Conservation (phyloP, 2,888 invertebrate genomes). For the Arenicola marina region DNA sequence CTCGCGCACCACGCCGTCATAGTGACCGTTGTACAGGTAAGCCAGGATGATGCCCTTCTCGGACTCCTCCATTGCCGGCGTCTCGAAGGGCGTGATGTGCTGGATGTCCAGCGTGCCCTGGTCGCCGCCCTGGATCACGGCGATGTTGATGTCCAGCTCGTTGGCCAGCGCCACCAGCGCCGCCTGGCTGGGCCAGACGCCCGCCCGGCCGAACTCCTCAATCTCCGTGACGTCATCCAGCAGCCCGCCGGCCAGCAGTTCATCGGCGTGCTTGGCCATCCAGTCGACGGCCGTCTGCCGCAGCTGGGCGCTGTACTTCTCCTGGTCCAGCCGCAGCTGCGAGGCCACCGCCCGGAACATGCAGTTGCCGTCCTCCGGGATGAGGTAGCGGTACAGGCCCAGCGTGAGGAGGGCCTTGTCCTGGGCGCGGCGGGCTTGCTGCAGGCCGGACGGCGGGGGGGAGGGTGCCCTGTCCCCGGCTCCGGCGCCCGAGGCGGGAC, state of each 20-base stretch:
- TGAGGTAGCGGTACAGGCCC: constrained; percentile 21
- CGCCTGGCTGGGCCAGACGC: constrained; percentile 25
- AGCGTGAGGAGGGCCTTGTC: constrained; percentile 18
- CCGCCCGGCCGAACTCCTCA: constrained; percentile 10
- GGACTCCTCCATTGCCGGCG: not conserved
- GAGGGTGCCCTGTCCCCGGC: too few species aligned
- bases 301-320: constrained; percentile 14
- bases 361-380: constrained; percentile 29
- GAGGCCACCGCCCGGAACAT: constrained; percentile 24
- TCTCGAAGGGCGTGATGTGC: constrained; percentile 24
- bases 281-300: constrained; percentile 15
- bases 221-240: constrained; percentile 19
- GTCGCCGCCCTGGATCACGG: constrained; percentile 28
- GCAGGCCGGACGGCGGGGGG: too few species aligned
- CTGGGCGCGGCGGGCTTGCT: constrained; percentile 12
- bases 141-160: constrained; percentile 21
- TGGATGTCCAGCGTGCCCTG: constrained; percentile 27
- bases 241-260: constrained; percentile 19
- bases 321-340: constrained; percentile 22
- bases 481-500: too few species aligned
- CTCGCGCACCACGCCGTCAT: constrained; percentile 19
- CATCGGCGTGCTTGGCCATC: constrained; percentile 18
- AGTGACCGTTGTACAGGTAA: constrained; percentile 27
- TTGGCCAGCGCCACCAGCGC: constrained; percentile 27
- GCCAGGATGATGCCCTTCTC: constrained; percentile 17